Percentiles rank a stretch among this genome's conserved stretches.
Evolutionary conservation across 1,140 invertebrate genomes (phyloP).

Genomic region (Vanessa tameamea): DNA sequence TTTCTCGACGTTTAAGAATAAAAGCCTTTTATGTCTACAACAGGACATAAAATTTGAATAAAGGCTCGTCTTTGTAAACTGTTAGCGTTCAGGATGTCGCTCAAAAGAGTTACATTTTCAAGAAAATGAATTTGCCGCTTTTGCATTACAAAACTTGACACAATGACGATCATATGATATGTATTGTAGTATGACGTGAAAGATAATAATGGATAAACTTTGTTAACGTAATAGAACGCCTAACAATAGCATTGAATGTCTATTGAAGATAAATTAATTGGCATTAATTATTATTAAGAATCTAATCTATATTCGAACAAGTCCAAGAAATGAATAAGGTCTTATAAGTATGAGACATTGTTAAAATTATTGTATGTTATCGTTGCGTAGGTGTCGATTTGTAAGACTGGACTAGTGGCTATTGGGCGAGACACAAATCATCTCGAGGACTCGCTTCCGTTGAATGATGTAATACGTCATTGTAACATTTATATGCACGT

Average conservation of each 20-base stretch:
- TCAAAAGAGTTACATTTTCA: constrained; percentile 34
- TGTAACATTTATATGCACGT: background rate
- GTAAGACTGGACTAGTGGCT: constrained; percentile 19
- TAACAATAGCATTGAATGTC: too few relatives aligned
- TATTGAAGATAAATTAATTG: too few relatives aligned
- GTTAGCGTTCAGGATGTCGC: constrained; percentile 34
- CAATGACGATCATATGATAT: too few relatives aligned
- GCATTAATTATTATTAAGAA: too few relatives aligned
- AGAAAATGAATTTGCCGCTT: constrained; percentile 35
- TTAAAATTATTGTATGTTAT: constrained; percentile 40
- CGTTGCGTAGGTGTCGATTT: constrained; percentile 48
- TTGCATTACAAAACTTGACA: background rate
- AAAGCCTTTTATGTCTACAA: constrained; percentile 40
- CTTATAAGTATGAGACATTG: too few relatives aligned
- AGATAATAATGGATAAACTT: too few relatives aligned
- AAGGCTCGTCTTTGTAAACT: constrained; percentile 47
- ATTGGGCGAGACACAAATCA: constrained; percentile 33
- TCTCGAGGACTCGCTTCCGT: constrained; percentile 37
- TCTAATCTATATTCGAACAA: too few relatives aligned
- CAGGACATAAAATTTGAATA: constrained; percentile 48
- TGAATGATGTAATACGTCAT: constrained; percentile 10
- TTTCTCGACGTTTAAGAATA: constrained; percentile 41
- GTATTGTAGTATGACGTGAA: too few relatives aligned
- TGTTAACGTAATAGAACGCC: too few relatives aligned
- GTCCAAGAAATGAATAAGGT: too few relatives aligned